These are phyloP conservation scores for Tethea ocularis DNA, from an alignment of 2,888 invertebrate species.

Conservation along the genomic window DNA sequence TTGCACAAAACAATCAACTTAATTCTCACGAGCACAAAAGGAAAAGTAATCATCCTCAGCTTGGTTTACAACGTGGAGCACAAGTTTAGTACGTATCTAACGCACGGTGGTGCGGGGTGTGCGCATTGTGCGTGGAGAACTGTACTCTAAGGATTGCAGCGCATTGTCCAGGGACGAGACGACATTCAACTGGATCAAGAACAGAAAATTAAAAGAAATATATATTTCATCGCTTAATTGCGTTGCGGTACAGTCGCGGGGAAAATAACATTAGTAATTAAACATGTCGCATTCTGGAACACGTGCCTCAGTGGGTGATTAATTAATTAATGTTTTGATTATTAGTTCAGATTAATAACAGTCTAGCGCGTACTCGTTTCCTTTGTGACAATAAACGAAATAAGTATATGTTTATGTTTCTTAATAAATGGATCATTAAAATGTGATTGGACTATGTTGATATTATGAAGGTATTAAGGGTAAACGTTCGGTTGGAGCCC, in stretches of 20 bases:
- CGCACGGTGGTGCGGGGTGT: not conserved
- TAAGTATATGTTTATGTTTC: no score
- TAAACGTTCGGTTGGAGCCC: no score
- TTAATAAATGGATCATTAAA: no score
- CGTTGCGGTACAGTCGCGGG: not conserved
- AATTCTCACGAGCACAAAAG: slow-evolving; percentile 23
- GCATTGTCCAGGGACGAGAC: not conserved
- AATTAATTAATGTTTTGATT: not conserved
- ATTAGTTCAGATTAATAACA: not conserved
- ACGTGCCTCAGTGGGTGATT: not conserved
- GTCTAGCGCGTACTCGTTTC: not conserved
- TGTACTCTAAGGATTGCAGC: not conserved
- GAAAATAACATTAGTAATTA: not conserved
- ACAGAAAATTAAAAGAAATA: not conserved
- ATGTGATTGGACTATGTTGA: no score
- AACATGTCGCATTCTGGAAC: not conserved
- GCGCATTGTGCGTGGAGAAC: not conserved
- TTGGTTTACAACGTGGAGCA: slow-evolving; percentile 5
- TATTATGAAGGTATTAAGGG: no score
- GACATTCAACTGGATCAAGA: slow-evolving; percentile 1
- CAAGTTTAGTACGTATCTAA: not conserved
- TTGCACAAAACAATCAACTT: slow-evolving; percentile 15
- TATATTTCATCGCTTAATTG: slow-evolving; percentile 1
- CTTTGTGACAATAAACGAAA: not conserved
- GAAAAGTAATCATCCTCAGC: slow-evolving; percentile 30